Percentiles rank a stretch among this genome's conserved stretches.
Conservation (phyloP, 2,888 invertebrate genomes). For the Amaurobius ferox region DNA sequence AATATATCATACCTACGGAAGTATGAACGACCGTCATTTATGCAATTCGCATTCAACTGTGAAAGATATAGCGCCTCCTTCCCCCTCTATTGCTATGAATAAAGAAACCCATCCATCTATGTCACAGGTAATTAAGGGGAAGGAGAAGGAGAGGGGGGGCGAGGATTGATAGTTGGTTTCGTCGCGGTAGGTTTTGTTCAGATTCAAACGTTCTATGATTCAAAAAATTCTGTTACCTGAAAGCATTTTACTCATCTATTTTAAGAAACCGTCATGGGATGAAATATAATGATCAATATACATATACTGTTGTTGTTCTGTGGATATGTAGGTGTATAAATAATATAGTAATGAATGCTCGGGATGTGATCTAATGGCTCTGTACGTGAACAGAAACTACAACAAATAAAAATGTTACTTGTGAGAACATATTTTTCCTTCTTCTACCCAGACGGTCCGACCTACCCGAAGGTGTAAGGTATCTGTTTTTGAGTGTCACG, state of each 20-base stretch:
- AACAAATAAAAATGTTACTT: no score
- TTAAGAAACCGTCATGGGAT: not conserved
- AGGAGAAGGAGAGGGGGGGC: not conserved
- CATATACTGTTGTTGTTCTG: no score
- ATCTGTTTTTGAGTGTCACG: no score
- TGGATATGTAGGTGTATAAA: no score
- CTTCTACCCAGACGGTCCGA: no score
- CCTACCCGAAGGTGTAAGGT: no score
- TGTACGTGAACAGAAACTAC: no score
- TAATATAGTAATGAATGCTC: no score
- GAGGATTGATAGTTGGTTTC: not conserved
- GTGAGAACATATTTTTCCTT: no score
- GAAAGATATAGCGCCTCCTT: not conserved
- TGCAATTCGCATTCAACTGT: slow-evolving; percentile 1
- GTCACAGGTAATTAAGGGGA: not conserved
- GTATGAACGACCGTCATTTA: slow-evolving; percentile 6
- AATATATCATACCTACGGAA: not conserved
- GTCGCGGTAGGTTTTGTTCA: not conserved
- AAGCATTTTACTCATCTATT: not conserved
- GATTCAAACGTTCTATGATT: not conserved
- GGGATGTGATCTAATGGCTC: no score
- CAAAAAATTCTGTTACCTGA: not conserved
- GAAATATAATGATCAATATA: no score
- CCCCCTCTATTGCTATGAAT: not conserved
- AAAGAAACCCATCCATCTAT: slow-evolving; percentile 8